Evolutionary conservation across 2,797 vertebrate genomes (phyloP).

Genomic region (Lagorchestes hirsutus): DNA sequence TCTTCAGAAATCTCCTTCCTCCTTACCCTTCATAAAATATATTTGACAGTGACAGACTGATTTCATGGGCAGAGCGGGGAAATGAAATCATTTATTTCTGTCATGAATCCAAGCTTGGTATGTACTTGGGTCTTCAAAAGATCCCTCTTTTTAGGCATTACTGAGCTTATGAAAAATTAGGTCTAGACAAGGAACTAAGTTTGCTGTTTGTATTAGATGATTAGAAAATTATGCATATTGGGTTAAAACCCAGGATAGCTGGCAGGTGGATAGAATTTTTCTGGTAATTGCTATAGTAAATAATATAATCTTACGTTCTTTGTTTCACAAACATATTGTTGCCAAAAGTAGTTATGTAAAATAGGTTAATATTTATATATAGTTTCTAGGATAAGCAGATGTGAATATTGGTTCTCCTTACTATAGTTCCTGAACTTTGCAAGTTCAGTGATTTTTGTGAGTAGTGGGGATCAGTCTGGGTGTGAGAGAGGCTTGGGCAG

Average conservation of each 20-base stretch:
- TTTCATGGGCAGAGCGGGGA: neutral
- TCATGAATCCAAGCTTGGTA: neutral
- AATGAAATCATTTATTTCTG: neutral
- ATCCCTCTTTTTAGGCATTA: constrained; percentile 8
- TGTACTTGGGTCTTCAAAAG: constrained; percentile 27
- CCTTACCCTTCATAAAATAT: neutral
- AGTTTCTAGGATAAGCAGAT: neutral
- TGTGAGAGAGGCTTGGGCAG: neutral
- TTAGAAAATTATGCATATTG: constrained; percentile 33
- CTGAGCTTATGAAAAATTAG: constrained; percentile 43
- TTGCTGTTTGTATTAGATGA: constrained; percentile 45
- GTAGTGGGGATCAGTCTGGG: neutral
- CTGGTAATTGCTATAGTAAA: constrained; percentile 33
- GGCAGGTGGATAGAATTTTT: neutral
- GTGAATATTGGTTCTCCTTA: neutral
- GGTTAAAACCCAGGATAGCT: constrained; percentile 46
- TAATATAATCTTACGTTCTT: neutral
- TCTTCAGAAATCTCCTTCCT: neutral
- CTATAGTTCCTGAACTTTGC: neutral
- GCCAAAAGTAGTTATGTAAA: neutral
- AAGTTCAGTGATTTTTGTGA: neutral
- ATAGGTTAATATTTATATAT: neutral
- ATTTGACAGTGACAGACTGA: neutral
- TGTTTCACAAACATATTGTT: neutral
- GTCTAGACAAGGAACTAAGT: constrained; percentile 37